Percentiles rank a stretch among this genome's conserved stretches.
phyloP scores from a whole-genome alignment of 2,797 vertebrate species.

The Melanotaenia trifasciata region DNA sequence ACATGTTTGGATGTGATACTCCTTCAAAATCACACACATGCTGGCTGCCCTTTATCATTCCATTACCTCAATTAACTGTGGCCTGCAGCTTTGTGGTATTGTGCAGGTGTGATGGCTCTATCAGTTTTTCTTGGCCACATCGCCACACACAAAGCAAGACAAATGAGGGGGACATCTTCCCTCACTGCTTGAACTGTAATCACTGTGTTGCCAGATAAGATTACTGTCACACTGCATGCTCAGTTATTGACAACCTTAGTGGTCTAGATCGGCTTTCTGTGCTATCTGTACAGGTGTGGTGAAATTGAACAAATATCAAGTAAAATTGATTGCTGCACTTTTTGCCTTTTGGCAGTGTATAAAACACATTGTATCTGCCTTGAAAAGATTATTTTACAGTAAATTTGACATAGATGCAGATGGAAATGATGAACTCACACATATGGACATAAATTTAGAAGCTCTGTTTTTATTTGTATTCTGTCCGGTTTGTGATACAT shows the following conservation, averaged over 20 bases:
- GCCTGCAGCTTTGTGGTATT: conserved; percentile 50
- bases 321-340: conserved; percentile 43
- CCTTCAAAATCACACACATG: conserved; percentile 18
- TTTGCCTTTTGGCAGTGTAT: conserved; percentile 29
- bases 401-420: conserved; percentile 15
- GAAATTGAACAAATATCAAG: conserved; percentile 35
- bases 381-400: background rate
- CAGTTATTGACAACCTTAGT: conserved; percentile 60
- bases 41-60: conserved; percentile 42
- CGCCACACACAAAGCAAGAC: conserved; percentile 66
- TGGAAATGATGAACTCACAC: background rate
- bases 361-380: conserved; percentile 3
- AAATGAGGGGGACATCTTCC: conserved; percentile 56
- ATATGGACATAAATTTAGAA: conserved; percentile 18
- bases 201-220: conserved; percentile 67
- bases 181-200: conserved; percentile 77
- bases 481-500: conserved; percentile 9
- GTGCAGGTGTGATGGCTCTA: conserved; percentile 44
- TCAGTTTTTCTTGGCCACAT: conserved; percentile 54
- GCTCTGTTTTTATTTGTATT: background rate
- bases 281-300: conserved; percentile 22
- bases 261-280: conserved; percentile 41
- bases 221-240: conserved; percentile 55
- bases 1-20: conserved; percentile 19
- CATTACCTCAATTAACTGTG: conserved; percentile 48